Base-by-base conservation (phyloP, 2,888 invertebrate species). In the Drosophila borborema region DNA sequence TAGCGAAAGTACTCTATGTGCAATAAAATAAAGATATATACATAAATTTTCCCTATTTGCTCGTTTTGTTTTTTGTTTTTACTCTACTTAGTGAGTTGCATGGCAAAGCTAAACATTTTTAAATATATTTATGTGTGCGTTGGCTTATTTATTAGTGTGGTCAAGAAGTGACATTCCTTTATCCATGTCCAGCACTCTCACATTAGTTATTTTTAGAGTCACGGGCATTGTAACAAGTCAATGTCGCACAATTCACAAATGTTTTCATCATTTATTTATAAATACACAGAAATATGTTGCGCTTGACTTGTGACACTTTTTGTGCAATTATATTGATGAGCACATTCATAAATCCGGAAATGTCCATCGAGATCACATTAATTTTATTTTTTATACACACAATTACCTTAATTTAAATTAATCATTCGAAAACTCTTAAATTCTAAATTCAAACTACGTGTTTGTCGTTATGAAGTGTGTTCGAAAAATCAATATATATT, bases 371-470 rank as follows among this genome's bases (percentile, higher is more conserved):
- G 9, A 9, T 0, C 41, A n/a, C 12, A 10, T 55, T 2, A 6
- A 10, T 9, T 20, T 20, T 40, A 28, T 51, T 14, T 3, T 3
- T 18, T 40, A 31, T 0, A 54, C 34, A 51, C 23, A 62, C 34
- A 69, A 69, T 79, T 58, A 74, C 77, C 77, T 74, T 74, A 59
- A 54, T 64, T 74, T 51, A 48, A 41, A 58, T 62, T 61, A 62
- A 45, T 18, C 49, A 38, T 81, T 82, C 69, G 76, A 85, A 64
- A 63, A 60, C 64, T 75, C 74, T 80, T 80, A 75, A 70, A 51
- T 60, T 6, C 77, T 90, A 82, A 79, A 73, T 90, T 90, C 86
- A 85, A 86, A 86, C 90, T 72, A 67, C 48, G 36, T 74, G 88
- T 87, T 85, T 85, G 90, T 86, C 85, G 85, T 88, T 87, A 86